phyloP scores from a whole-genome alignment of 2,797 vertebrate genomes.

The Smutsia gigantea region DNA sequence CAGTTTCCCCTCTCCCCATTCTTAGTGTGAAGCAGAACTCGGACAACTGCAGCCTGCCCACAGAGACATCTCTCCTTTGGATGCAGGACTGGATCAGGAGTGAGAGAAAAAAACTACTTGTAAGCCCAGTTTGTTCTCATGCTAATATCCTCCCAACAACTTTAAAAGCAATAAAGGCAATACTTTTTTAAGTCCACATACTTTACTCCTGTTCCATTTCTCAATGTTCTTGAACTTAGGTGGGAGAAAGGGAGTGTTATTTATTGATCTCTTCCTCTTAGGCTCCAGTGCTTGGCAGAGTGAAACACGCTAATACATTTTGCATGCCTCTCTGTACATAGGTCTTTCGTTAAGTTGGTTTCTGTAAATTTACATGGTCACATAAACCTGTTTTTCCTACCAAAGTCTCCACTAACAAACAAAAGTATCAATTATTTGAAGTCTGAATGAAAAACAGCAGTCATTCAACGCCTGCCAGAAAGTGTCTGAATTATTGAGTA shows the following conservation, averaged over 20 bases:
- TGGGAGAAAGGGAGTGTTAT: background rate
- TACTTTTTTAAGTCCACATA: background rate
- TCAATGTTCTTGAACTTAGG: background rate
- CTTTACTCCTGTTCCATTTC: background rate
- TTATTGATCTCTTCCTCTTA: background rate
- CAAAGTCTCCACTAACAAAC: background rate
- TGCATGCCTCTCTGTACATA: background rate
- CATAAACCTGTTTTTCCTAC: background rate
- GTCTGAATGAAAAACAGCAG: background rate
- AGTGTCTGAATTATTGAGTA: background rate
- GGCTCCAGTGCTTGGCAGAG: background rate
- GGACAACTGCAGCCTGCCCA: background rate
- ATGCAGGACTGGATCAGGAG: background rate
- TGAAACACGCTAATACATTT: background rate
- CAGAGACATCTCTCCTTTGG: background rate
- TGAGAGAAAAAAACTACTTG: background rate
- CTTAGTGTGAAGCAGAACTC: background rate
- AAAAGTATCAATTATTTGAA: conserved; percentile 12
- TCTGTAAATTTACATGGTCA: background rate
- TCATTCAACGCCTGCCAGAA: background rate
- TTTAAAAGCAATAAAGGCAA: background rate
- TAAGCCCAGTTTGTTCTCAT: background rate
- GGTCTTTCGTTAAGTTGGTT: background rate
- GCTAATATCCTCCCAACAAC: background rate
- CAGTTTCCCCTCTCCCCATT: background rate